These are phyloP conservation scores for Hemibagrus wyckioides DNA, from an alignment of 2,113 vertebrate genomes.

Conservation along the genomic window DNA sequence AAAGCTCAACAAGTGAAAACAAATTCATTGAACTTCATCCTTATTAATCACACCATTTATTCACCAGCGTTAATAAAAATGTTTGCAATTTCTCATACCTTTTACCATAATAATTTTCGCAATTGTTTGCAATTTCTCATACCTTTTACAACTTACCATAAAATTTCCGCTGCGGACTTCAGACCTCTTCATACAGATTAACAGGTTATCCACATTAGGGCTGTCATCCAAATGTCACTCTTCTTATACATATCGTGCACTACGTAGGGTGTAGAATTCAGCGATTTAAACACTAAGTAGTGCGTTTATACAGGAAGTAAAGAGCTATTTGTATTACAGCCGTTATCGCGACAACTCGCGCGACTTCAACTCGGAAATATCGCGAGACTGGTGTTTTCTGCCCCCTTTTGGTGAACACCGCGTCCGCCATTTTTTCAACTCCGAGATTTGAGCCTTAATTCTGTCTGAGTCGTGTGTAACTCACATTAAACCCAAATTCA, in stretches of 20 bases:
- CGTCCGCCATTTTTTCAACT: not conserved
- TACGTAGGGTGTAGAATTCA: not conserved
- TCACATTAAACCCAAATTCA: too few relatives aligned
- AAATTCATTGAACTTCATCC: not conserved
- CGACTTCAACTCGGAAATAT: not conserved
- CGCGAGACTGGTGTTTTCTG: not conserved
- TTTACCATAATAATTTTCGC: too few relatives aligned
- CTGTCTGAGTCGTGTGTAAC: too few relatives aligned
- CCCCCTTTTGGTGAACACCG: not conserved
- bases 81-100: not conserved
- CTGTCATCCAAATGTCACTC: not conserved
- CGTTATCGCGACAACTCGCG: not conserved
- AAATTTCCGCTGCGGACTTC: too few relatives aligned
- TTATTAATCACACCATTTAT: not conserved
- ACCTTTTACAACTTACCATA: not conserved
- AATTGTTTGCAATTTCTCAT: too few relatives aligned
- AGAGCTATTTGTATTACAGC: not conserved
- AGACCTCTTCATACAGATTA: too few relatives aligned
- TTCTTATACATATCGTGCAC: not conserved
- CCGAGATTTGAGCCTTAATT: too few relatives aligned
- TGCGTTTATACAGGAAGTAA: not conserved
- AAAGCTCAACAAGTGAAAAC: not conserved
- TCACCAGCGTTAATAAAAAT: not conserved
- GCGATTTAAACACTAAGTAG: not conserved
- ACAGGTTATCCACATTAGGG: not conserved